A percentile compares a stretch with the other conserved stretches of the same genome.
Conservation (phyloP, 2,888 invertebrate genomes). For the Nasonovia ribisnigri region DNA sequence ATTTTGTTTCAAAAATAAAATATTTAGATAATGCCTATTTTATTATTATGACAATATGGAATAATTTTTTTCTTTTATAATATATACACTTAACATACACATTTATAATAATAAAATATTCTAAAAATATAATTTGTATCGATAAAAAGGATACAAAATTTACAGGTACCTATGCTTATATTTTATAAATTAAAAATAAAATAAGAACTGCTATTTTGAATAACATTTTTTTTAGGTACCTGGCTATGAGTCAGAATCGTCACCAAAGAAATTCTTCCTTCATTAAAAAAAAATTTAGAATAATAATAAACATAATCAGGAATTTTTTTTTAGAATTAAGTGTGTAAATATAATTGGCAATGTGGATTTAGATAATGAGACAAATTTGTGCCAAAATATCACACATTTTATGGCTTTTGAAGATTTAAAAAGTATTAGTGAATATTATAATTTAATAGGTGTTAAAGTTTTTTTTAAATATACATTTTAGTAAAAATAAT, state of each 20-base stretch:
- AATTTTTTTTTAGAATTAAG: conserved; percentile 10
- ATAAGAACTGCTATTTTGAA: conserved; percentile 37
- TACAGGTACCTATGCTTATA: background rate
- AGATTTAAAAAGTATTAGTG: background rate
- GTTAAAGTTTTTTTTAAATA: background rate
- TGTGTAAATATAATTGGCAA: conserved; percentile 25
- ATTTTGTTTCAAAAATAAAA: too few relatives aligned
- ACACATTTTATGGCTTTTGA: conserved; percentile 43
- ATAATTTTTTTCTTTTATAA: background rate
- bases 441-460: conserved; percentile 13
- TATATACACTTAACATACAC: background rate
- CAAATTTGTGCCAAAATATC: conserved; percentile 44
- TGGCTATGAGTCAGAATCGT: conserved; percentile 56
- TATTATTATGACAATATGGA: background rate
- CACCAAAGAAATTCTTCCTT: conserved; percentile 22
- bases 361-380: conserved; percentile 18
- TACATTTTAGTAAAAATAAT: background rate
- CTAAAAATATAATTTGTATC: background rate
- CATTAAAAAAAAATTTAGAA: conserved; percentile 29
- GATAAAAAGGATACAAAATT: background rate
- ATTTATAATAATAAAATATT: background rate
- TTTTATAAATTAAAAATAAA: conserved; percentile 11
- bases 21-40: background rate
- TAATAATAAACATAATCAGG: background rate
- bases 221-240: background rate